Conservation (phyloP, 2,113 vertebrate genomes). For the Urocynchramus pylzowi region DNA sequence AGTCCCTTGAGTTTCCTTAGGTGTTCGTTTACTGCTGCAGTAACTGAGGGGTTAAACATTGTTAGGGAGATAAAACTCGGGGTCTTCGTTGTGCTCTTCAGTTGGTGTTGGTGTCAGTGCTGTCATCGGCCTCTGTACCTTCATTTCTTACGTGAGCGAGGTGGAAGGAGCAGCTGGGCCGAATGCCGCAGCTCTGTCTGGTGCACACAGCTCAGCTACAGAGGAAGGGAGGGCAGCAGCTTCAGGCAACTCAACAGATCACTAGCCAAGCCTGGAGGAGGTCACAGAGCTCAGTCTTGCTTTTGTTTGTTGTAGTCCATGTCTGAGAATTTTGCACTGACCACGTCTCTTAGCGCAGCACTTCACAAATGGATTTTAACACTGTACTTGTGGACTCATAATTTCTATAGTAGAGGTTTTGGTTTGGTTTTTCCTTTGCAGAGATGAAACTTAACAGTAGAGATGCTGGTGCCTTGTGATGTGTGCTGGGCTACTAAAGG, state of each 20-base stretch:
- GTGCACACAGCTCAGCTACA: background rate
- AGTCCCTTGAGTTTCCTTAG: background rate
- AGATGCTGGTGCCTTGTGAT: background rate
- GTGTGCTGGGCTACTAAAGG: background rate
- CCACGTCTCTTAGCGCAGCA: background rate
- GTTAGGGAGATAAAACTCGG: background rate
- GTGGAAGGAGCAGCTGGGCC: background rate
- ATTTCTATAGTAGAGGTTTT: background rate
- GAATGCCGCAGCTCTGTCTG: accelerated
- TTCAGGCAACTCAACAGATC: background rate
- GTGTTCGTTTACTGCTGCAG: background rate
- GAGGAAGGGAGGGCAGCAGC: background rate
- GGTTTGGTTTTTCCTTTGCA: background rate
- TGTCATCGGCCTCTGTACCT: background rate
- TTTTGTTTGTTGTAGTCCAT: background rate
- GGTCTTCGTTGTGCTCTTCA: background rate
- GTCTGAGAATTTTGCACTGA: background rate
- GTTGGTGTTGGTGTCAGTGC: background rate
- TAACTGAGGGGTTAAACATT: background rate
- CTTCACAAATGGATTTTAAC: background rate
- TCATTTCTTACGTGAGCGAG: background rate
- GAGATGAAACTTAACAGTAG: background rate
- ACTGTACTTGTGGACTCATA: background rate
- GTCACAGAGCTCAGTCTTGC: background rate
- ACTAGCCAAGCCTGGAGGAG: background rate